phyloP scores from a whole-genome alignment of 1,140 invertebrate species.

The Heliconius melpomene region DNA sequence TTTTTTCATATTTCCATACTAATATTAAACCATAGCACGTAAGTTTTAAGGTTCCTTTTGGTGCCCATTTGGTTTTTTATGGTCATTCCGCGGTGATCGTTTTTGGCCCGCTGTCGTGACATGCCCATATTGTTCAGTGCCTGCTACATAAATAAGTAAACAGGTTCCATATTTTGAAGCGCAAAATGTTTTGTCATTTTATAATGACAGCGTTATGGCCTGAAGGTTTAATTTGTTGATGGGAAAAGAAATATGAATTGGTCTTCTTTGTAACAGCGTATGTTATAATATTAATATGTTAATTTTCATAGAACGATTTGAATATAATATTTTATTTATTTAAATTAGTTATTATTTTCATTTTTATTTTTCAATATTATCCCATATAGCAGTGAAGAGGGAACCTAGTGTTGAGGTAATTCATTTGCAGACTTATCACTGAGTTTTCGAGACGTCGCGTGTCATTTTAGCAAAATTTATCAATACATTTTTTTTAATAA shows the following conservation, averaged over 20 bases:
- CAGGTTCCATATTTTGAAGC: slow-evolving; percentile 59
- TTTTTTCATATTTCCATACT: slow-evolving; percentile 43
- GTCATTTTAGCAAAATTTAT: too few relatives aligned
- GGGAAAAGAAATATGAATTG: not conserved
- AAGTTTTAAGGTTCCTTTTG: slow-evolving; percentile 35
- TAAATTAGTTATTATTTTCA: too few relatives aligned
- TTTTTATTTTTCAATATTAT: too few relatives aligned
- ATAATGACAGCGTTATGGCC: slow-evolving; percentile 57
- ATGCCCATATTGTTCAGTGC: slow-evolving; percentile 73
- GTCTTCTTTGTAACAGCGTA: too few relatives aligned
- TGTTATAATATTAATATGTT: too few relatives aligned
- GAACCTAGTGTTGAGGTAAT: too few relatives aligned
- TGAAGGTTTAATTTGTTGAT: not conserved
- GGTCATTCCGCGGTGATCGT: slow-evolving; percentile 53
- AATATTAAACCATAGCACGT: slow-evolving; percentile 31
- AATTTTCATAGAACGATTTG: too few relatives aligned
- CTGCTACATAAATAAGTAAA: slow-evolving; percentile 67
- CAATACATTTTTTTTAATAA: too few relatives aligned
- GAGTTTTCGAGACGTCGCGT: too few relatives aligned
- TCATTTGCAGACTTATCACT: too few relatives aligned
- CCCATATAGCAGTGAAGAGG: too few relatives aligned
- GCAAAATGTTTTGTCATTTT: slow-evolving; percentile 57
- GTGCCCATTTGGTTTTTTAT: slow-evolving; percentile 32
- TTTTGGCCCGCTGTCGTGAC: slow-evolving; percentile 69
- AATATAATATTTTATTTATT: too few relatives aligned